A percentile compares a stretch with the other conserved stretches of the same genome.
phyloP scores from a whole-genome alignment of 2,888 invertebrate species.

The Caenorhabditis sp. region DNA sequence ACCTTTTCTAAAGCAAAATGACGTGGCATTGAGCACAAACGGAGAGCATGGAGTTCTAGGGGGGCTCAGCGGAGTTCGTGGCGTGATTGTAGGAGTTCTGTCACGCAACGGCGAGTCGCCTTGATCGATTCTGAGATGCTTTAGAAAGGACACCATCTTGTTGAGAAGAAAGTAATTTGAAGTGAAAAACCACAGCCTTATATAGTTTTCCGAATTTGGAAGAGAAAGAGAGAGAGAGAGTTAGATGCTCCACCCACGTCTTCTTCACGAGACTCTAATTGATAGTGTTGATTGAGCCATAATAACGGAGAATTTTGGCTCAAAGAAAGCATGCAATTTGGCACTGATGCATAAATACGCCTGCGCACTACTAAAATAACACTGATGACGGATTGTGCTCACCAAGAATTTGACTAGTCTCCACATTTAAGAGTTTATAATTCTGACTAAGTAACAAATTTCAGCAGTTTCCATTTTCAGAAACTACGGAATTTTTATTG shows the following conservation, averaged over 20 bases:
- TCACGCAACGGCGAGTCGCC: constrained; percentile 52
- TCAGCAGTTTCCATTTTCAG: not conserved
- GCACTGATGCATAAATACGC: constrained; percentile 4
- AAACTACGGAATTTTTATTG: no score
- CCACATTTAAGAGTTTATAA: not conserved
- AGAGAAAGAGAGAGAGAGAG: not conserved
- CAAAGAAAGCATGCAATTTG: not conserved
- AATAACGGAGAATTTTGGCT: not conserved
- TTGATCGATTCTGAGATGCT: constrained; percentile 62
- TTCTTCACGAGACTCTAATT: not conserved
- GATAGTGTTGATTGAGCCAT: constrained; percentile 4
- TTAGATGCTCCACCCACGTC: constrained; percentile 19
- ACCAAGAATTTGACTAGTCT: no score
- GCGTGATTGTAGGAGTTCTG: constrained; percentile 57
- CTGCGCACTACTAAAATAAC: constrained; percentile 4
- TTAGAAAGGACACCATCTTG: constrained; percentile 57
- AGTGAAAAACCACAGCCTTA: not conserved
- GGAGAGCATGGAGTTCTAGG: constrained; percentile 63
- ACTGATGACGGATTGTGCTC: not conserved
- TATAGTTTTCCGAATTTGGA: no score
- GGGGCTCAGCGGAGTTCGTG: constrained; percentile 61
- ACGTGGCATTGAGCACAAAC: constrained; percentile 62
- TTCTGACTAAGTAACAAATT: no score
- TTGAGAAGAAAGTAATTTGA: not conserved
- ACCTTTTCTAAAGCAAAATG: constrained; percentile 67